These are phyloP conservation scores for Syndactyla subalaris DNA, from an alignment of 2,797 vertebrate genomes.

Conservation along the genomic window DNA sequence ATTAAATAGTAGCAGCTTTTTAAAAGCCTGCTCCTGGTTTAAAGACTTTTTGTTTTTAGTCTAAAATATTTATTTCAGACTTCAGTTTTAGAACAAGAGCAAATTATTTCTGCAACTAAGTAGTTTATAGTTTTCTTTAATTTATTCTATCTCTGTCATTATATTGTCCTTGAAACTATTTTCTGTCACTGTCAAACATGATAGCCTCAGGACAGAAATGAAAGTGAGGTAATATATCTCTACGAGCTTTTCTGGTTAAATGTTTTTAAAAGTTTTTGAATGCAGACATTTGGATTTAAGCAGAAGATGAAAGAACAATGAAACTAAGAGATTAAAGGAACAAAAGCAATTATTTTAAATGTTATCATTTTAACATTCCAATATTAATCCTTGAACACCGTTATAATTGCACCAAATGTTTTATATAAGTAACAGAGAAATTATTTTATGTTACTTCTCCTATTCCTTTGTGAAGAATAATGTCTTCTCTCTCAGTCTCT, in stretches of 20 bases:
- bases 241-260: slow-evolving; percentile 21
- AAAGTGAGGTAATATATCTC: slow-evolving; percentile 21
- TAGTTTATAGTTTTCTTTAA: slow-evolving; percentile 25
- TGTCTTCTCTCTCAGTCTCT: background rate
- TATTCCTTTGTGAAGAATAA: background rate
- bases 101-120: slow-evolving; percentile 17
- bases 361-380: background rate
- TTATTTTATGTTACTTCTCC: slow-evolving; percentile 29
- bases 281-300: slow-evolving; percentile 40
- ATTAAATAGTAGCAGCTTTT: slow-evolving; percentile 15
- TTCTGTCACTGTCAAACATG: slow-evolving; percentile 29
- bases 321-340: slow-evolving; percentile 29
- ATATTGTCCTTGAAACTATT: slow-evolving; percentile 57
- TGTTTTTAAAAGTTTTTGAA: slow-evolving; percentile 54
- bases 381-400: slow-evolving; percentile 28
- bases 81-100: background rate
- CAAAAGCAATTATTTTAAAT: slow-evolving; percentile 39
- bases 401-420: slow-evolving; percentile 49
- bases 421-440: slow-evolving; percentile 43
- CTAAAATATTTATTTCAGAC: slow-evolving; percentile 17
- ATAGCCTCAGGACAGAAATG: slow-evolving; percentile 48
- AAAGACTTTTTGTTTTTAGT: background rate
- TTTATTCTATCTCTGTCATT: slow-evolving; percentile 39
- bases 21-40: background rate
- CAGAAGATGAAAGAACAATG: slow-evolving; percentile 48